Conservation (phyloP, 2,113 vertebrate species). For the Oncorhynchus keta region DNA sequence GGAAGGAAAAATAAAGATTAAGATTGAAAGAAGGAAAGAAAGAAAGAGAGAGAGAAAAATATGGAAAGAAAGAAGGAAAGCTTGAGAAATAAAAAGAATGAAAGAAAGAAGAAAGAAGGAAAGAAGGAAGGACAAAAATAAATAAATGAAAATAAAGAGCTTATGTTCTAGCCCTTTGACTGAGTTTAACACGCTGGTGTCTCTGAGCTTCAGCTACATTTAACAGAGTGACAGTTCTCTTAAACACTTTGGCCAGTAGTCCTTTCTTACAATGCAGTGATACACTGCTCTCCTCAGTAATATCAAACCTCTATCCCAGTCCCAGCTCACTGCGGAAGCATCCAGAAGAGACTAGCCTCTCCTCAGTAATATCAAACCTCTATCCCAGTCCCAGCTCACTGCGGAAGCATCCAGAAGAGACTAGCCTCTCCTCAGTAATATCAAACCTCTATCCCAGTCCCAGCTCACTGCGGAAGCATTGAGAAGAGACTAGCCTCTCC, state of each 20-base stretch:
- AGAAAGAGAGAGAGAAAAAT: not conserved
- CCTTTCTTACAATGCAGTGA: not conserved
- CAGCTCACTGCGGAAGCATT: no score
- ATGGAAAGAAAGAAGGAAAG: not conserved
- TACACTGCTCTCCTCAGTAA: not conserved
- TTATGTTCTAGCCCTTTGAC: conserved; percentile 18
- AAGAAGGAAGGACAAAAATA: not conserved
- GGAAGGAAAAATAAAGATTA: not conserved
- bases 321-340: not conserved
- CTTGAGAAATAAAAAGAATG: not conserved
- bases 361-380: not conserved
- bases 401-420: no score
- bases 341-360: not conserved
- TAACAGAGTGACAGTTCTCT: not conserved
- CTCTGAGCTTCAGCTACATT: conserved; percentile 13
- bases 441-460: no score
- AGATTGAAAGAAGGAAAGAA: not conserved
- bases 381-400: no score
- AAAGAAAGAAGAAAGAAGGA: not conserved
- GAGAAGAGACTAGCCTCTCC: no score
- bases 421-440: no score
- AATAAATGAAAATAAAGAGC: not conserved
- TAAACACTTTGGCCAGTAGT: conserved; percentile 12
- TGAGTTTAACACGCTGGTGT: not conserved
- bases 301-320: not conserved